These are phyloP conservation scores for Himalopsyche phryganea DNA, from an alignment of 1,140 invertebrate species.

Conservation along the genomic window DNA sequence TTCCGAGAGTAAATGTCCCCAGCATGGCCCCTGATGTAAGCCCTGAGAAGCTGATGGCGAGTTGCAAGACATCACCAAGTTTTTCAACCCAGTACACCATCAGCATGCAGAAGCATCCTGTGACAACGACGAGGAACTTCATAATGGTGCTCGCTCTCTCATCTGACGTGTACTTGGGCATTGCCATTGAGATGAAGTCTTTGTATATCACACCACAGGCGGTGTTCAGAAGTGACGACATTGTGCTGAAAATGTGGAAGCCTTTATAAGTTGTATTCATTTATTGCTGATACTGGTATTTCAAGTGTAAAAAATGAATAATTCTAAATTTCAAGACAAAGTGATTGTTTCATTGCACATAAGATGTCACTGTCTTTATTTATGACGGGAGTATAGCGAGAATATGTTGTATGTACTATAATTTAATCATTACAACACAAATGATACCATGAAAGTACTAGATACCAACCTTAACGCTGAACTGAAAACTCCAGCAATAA, in stretches of 20 bases:
- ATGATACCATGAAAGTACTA: no score
- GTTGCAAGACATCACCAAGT: constrained; percentile 58
- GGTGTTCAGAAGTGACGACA: constrained; percentile 71
- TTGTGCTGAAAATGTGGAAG: constrained; percentile 37
- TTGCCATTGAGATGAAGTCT: constrained; percentile 41
- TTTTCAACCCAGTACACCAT: constrained; percentile 61
- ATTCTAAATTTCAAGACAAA: no score
- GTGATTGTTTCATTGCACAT: no score
- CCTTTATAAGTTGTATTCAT: no score
- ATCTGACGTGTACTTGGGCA: constrained; percentile 36
- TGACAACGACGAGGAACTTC: constrained; percentile 57
- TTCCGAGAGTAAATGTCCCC: constrained; percentile 63
- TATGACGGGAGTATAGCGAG: no score
- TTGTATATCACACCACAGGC: constrained; percentile 68
- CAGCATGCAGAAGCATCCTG: constrained; percentile 55
- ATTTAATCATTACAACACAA: no score
- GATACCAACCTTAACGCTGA: constrained; percentile 55
- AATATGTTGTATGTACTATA: no score
- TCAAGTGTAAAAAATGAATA: no score
- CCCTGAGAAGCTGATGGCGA: constrained; percentile 60
- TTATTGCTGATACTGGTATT: no score
- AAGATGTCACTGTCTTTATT: no score
- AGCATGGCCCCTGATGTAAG: constrained; percentile 62
- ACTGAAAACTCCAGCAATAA: constrained; percentile 64
- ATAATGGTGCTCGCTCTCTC: constrained; percentile 46